Evolutionary conservation across 2,888 invertebrate species (phyloP), one percentile per base, ranked within the genome.

Genomic region (Philereme transversata): DNA sequence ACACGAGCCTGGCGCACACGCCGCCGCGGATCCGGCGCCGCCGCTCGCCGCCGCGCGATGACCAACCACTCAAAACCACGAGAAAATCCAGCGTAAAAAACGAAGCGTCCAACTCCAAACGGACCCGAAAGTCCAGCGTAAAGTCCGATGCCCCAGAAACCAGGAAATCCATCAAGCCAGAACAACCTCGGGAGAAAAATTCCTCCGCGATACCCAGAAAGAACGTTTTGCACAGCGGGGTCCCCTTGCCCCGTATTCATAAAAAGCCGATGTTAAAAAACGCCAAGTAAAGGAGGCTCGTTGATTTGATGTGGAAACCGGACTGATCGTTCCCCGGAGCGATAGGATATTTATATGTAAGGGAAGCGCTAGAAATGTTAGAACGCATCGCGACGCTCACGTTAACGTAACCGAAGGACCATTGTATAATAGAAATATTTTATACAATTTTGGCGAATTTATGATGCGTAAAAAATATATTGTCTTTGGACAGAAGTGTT

Each of bases 1-100:
- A 92, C 83, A 85, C 90, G 2, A 77, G 83, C 9, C 80, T 91
- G 0, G 94, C 89, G 65, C 93, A 92, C 82, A 92, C 92, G 11
- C 92, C 92, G 67, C 92, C 92, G 73, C 83, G 93, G 66, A 83
- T 88, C 72, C 86, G 92, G 45, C 85, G 87, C 46, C 82, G 87
- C 45, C 86, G 90, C 63, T 79, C 60, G 5, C 57, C 82, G 22
- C 44, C 33, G 36, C 36, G 59, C 5, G 47, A 68, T 0, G 71
- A 72, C n/a, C 75, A 76, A 63, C 74, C 76, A 46, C 44, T 5
- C 7, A 72, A 69, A 49, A 10, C 73, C 4, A 64, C 73, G 0
- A 80, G 73, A 41, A 86, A 83, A 60, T 70, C 79, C 10, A 78
- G 70, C 47, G 75, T 69, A 38, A 75, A 72, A 59, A 67, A 40